Evolutionary conservation across 2,797 vertebrate species (phyloP).

Genomic region (Monodelphis domestica): DNA sequence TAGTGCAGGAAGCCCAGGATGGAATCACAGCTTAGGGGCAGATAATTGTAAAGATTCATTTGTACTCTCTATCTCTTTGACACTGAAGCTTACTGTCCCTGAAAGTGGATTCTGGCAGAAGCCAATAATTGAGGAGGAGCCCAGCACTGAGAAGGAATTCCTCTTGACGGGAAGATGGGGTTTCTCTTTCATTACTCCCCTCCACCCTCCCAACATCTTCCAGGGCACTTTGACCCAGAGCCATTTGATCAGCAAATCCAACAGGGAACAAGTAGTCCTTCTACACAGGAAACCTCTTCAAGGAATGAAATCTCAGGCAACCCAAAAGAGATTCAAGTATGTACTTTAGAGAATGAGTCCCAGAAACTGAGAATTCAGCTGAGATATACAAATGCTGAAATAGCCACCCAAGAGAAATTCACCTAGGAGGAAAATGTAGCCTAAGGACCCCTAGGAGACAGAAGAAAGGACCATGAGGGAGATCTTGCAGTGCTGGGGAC

Average conservation of each 20-base stretch:
- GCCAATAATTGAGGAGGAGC: background rate
- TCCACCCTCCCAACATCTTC: background rate
- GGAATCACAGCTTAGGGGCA: background rate
- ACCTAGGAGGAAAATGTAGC: background rate
- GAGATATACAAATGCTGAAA: background rate
- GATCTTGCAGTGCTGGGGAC: background rate
- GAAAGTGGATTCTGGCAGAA: background rate
- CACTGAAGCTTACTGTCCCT: background rate
- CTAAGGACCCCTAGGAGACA: background rate
- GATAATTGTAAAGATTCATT: background rate
- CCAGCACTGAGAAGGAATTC: background rate
- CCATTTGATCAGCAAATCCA: background rate
- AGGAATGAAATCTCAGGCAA: background rate
- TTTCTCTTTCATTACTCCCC: background rate
- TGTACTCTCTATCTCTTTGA: background rate
- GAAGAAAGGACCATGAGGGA: background rate
- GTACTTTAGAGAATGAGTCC: background rate
- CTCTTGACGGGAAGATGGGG: background rate
- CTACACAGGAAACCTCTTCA: background rate
- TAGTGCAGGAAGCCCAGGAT: background rate
- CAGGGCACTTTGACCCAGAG: background rate
- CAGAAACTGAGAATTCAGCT: background rate
- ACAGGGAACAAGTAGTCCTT: background rate
- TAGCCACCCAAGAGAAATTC: background rate
- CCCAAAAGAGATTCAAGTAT: background rate